These are phyloP conservation scores for Drosophila yooni DNA, from an alignment of 2,888 invertebrate species.

Conservation along the genomic window DNA sequence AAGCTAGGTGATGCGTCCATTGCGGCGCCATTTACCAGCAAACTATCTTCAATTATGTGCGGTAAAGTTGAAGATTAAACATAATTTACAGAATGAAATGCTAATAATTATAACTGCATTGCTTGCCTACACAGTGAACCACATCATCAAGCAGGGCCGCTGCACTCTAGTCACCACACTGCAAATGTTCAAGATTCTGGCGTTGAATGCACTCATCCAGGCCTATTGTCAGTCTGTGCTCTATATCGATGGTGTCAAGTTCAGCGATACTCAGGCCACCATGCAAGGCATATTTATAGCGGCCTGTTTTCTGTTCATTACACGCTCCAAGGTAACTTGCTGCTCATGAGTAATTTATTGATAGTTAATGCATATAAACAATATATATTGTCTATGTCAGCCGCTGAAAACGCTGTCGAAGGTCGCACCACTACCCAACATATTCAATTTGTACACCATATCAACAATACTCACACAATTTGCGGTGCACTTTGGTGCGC, in stretches of 20 bases:
- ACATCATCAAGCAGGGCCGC: conserved; percentile 99
- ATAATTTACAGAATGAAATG: not conserved
- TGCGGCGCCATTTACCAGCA: conserved; percentile 99
- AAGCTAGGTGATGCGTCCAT: conserved; percentile 99
- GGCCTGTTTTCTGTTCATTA: conserved; percentile 98
- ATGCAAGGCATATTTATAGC: conserved; percentile 97
- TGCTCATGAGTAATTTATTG: not conserved
- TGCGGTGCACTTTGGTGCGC: conserved; percentile 95
- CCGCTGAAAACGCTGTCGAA: conserved; percentile 96
- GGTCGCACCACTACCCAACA: conserved; percentile 98
- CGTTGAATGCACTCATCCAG: conserved; percentile 97
- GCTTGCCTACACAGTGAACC: conserved; percentile 91
- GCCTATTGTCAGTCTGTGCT: conserved; percentile 99
- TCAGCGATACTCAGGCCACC: conserved; percentile 98
- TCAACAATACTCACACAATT: conserved; percentile 98
- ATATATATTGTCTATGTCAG: conserved; percentile 85
- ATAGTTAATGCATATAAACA: not conserved
- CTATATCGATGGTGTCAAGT: conserved; percentile 98
- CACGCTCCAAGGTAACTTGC: conserved; percentile 94
- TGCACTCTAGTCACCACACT: conserved; percentile 99
- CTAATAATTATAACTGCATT: conserved; percentile 33
- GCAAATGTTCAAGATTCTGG: conserved; percentile 99
- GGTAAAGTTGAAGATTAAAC: conserved; percentile 87
- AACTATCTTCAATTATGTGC: conserved; percentile 97
- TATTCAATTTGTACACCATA: conserved; percentile 99